These are phyloP conservation scores for Rousettus leschenaultii DNA, from an alignment of 2,113 vertebrate species.

Conservation along the genomic window DNA sequence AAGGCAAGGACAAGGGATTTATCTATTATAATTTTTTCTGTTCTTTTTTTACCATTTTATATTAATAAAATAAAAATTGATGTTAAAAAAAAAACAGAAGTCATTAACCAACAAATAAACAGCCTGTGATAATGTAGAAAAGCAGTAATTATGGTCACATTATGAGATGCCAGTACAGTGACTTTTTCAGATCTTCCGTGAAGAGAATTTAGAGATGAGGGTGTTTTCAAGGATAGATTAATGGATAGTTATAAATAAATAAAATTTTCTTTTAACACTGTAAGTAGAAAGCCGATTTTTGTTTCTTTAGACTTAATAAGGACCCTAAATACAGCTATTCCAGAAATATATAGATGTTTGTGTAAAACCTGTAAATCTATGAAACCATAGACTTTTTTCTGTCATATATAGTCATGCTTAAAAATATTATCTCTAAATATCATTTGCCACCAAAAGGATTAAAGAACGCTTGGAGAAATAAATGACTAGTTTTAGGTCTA, in stretches of 20 bases:
- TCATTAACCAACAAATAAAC: background rate
- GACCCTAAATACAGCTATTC: background rate
- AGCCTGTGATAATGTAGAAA: background rate
- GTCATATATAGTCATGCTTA: background rate
- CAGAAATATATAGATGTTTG: background rate
- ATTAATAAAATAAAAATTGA: too few species aligned
- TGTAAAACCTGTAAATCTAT: background rate
- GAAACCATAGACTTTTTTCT: background rate
- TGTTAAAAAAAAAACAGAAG: background rate
- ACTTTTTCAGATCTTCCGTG: background rate
- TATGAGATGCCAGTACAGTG: background rate
- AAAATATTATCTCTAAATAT: background rate
- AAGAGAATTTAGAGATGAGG: background rate
- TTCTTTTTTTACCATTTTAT: too few species aligned
- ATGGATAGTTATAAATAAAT: background rate
- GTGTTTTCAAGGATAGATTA: background rate
- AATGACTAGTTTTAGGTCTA: background rate
- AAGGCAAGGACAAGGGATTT: too few species aligned
- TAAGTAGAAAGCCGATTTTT: background rate
- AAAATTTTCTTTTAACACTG: background rate
- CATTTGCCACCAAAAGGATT: background rate
- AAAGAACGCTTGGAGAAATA: background rate
- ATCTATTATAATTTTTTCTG: too few species aligned
- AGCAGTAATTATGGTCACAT: background rate
- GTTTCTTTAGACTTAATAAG: background rate